Evolutionary conservation across 2,113 vertebrate genomes (phyloP), one percentile per base, ranked within the genome.

Genomic region (Porphyrio hochstetteri): DNA sequence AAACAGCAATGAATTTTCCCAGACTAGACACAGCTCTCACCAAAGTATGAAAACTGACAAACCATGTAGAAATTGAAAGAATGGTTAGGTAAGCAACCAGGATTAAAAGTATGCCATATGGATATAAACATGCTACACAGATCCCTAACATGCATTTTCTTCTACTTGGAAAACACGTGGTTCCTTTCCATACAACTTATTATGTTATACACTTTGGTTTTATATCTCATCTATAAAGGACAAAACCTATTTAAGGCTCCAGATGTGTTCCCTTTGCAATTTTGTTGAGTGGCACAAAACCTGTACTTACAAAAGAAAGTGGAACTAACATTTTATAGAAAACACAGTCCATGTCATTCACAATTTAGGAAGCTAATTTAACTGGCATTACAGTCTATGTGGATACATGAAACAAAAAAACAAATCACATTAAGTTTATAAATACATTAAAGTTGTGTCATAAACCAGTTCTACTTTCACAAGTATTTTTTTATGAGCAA

Each of bases 1-100:
- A 95, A 95, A 92, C 15, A 67, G 21, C 46, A 97, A 82, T 36
- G 90, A 72, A 40, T 60, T 27, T 95, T 76, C 48, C 69, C 72
- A 93, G 69, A 95, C 63, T 57, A 93, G 78, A 87, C 20, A 52
- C 6, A 90, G 29, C 42, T 86, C 74, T 84, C 82, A 85, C 24
- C 85, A 15, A 92, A 90, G 56, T 60, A 86, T 23, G 65, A 88
- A 88, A 91, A 88, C 6, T 90, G 56, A 95, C 59, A 95, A 65
- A 95, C 24, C 40, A 85, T 4, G 12, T 5, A 78, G 61, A 35
- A 94, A 92, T 33, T 81, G 14, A 86, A 83, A 78, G 42, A 88
- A 94, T 1, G 3, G 57, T 78, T 81, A 95, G 38, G 69, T 78
- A 95, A 93, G 42, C 57, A 93, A 96, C n/a, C 19, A 96, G 70